Evolutionary conservation across 2,113 vertebrate genomes (phyloP).

Genomic region (Ceuthmochares aereus): DNA sequence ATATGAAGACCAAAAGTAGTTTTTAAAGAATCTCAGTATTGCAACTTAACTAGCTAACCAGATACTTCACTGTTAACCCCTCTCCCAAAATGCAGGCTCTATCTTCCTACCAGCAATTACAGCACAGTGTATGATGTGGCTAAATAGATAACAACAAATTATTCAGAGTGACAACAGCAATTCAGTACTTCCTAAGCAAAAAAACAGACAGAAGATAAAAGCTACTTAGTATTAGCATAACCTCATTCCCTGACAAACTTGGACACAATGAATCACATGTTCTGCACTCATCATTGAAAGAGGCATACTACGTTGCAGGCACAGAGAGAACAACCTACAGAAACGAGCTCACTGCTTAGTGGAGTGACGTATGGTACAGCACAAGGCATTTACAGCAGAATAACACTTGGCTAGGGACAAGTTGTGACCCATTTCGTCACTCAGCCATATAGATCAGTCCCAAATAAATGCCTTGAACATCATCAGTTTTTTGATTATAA

Average conservation of each 20-base stretch:
- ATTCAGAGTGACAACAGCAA: not conserved
- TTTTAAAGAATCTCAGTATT: not conserved
- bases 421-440: not conserved
- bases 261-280: not conserved
- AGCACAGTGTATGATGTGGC: not conserved
- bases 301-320: rapidly evolving
- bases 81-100: not conserved
- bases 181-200: not conserved
- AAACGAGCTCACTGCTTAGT: not conserved
- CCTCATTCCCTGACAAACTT: not conserved
- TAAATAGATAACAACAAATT: not conserved
- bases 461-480: not conserved
- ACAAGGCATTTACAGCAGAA: not conserved
- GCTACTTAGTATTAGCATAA: not conserved
- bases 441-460: not conserved
- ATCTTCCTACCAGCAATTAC: not conserved
- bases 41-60: not conserved
- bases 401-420: rapidly evolving
- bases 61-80: not conserved
- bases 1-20: not conserved
- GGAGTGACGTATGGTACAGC: rapidly evolving
- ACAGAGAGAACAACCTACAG: not conserved
- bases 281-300: not conserved
- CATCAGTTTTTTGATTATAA: rapidly evolving
- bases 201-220: not conserved